Conservation (phyloP, 2,888 invertebrate genomes). For the Hyposoter didymator region DNA sequence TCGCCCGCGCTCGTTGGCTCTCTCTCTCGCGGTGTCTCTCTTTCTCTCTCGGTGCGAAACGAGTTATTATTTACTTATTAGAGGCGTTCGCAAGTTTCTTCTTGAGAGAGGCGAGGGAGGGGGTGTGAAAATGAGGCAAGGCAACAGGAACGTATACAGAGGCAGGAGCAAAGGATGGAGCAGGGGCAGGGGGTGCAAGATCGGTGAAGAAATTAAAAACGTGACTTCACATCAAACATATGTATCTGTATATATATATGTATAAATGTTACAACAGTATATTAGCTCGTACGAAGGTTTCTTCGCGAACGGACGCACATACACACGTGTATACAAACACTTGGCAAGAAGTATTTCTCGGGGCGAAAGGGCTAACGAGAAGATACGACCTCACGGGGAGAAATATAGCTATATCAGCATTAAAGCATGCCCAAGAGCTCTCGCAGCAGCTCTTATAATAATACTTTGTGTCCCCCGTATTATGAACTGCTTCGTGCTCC, state of each 20-base stretch:
- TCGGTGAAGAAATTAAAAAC: constrained; percentile 82
- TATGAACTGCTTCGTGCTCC: constrained; percentile 56
- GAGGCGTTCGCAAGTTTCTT: constrained; percentile 68
- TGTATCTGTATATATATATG: constrained; percentile 47
- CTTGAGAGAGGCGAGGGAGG: constrained; percentile 24
- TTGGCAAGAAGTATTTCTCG: constrained; percentile 60
- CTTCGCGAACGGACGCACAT: constrained; percentile 15
- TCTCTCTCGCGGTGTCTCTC: constrained; percentile 51
- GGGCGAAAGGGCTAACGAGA: constrained; percentile 80
- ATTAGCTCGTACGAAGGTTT: constrained; percentile 55
- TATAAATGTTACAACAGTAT: constrained; percentile 27
- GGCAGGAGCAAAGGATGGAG: constrained; percentile 50
- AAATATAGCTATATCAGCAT: constrained; percentile 65
- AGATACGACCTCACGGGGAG: constrained; percentile 78
- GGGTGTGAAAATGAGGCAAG: constrained; percentile 82
- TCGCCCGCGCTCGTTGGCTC: constrained; percentile 50
- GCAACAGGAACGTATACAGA: constrained; percentile 47
- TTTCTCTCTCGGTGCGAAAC: constrained; percentile 68
- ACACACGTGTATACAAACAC: constrained; percentile 24
- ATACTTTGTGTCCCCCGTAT: constrained; percentile 59
- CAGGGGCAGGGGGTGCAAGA: constrained; percentile 15
- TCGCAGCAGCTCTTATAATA: constrained; percentile 62
- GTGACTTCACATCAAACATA: constrained; percentile 79
- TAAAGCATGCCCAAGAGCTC: constrained; percentile 49
- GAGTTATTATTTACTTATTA: constrained; percentile 82